Evolutionary conservation across 2,797 vertebrate genomes (phyloP).

Genomic region (Cynodonichthys magdalenae): DNA sequence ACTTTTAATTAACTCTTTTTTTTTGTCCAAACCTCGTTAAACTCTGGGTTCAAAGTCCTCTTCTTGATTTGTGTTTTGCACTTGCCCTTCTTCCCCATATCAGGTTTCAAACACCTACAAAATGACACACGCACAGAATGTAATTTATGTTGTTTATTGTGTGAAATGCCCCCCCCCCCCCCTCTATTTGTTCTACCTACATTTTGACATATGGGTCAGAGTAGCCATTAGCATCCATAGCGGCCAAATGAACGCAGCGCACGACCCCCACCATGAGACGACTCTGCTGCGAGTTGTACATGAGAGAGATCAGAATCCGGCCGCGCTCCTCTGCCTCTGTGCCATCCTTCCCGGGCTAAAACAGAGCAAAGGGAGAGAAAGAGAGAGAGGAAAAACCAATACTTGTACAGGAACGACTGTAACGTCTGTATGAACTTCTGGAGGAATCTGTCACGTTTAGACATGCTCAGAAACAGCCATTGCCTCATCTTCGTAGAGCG

Average conservation of each 20-base stretch:
- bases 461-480: constrained; percentile 50
- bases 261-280: constrained; percentile 92
- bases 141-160: not conserved
- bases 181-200: constrained; percentile 66
- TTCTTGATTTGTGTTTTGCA: constrained; percentile 99
- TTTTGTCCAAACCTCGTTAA: constrained; percentile 88
- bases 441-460: constrained; percentile 49
- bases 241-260: constrained; percentile 94
- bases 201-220: constrained; percentile 98
- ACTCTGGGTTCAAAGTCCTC: constrained; percentile 97
- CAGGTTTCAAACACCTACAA: constrained; percentile 92
- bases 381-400: not conserved
- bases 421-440: constrained; percentile 22
- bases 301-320: constrained; percentile 92
- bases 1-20: not conserved
- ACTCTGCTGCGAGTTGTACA: constrained; percentile 92
- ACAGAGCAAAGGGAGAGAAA: constrained; percentile 10
- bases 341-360: constrained; percentile 82
- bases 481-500: constrained; percentile 96
- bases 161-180: no score
- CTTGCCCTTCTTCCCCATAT: constrained; percentile 98
- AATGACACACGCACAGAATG: constrained; percentile 14
- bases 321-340: constrained; percentile 90
- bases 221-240: constrained; percentile 98
- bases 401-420: constrained; percentile 6